Percentiles rank a stretch among this genome's conserved stretches.
Evolutionary conservation across 2,797 vertebrate species (phyloP).

Genomic region (Crenuchus spilurus): DNA sequence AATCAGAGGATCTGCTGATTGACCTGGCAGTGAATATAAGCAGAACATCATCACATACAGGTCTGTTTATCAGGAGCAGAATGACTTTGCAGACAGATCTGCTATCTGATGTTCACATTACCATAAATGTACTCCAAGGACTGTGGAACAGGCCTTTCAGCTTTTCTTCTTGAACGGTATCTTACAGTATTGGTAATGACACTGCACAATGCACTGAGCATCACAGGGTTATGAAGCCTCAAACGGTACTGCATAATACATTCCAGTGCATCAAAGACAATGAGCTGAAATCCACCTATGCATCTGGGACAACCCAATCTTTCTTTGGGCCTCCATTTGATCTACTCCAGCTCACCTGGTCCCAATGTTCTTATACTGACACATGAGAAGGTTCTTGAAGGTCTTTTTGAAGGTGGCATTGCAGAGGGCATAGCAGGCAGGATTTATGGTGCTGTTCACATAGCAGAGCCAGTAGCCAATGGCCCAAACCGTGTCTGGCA

Average conservation of each 20-base stretch:
- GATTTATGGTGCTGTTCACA: constrained; percentile 98
- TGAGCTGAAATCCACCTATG: constrained; percentile 11
- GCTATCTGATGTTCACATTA: constrained; percentile 8
- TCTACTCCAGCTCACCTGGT: constrained; percentile 72
- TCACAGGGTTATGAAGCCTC: constrained; percentile 21
- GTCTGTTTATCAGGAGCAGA: constrained; percentile 18
- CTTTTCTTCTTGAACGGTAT: constrained; percentile 10
- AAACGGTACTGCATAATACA: constrained; percentile 31
- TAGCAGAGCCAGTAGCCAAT: constrained; percentile 99
- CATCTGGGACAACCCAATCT: constrained; percentile 3
- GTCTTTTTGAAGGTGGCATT: constrained; percentile 99
- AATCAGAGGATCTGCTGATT: constrained; percentile 5
- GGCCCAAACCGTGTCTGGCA: constrained; percentile 94
- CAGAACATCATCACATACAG: constrained; percentile 24
- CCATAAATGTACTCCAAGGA: not conserved
- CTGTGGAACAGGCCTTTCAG: not conserved
- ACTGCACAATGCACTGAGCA: constrained; percentile 6
- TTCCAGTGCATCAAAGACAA: constrained; percentile 31
- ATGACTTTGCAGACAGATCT: not conserved
- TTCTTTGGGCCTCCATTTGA: not conserved
- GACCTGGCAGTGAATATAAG: constrained; percentile 14
- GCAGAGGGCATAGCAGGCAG: constrained; percentile 97
- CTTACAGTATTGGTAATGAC: constrained; percentile 2
- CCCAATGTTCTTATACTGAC: constrained; percentile 93
- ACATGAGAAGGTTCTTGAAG: constrained; percentile 95